Conservation (phyloP, 2,113 vertebrate genomes). For the Riparia riparia region DNA sequence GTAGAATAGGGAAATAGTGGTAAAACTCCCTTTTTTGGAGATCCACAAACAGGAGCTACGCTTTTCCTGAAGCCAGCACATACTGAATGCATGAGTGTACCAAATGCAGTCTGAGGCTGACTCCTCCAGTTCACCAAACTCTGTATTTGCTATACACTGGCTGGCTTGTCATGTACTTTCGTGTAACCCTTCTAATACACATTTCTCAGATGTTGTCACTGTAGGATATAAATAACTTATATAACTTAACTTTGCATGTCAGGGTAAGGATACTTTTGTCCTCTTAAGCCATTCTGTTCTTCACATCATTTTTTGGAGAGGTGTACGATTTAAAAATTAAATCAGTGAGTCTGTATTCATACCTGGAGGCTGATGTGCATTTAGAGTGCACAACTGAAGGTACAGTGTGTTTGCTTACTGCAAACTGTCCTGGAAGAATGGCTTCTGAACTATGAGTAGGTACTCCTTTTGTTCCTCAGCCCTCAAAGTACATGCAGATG, state of each 20-base stretch:
- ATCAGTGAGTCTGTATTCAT: neutral
- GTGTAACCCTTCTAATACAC: neutral
- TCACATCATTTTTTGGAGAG: neutral
- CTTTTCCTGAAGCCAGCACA: neutral
- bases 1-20: neutral
- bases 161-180: neutral
- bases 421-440: neutral
- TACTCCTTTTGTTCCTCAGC: neutral
- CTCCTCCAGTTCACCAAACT: neutral
- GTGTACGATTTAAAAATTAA: neutral
- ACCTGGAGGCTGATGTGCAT: neutral
- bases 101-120: neutral
- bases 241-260: neutral
- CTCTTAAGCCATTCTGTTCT: neutral
- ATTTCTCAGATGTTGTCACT: constrained; percentile 11
- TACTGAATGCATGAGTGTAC: neutral
- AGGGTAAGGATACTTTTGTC: neutral
- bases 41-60: neutral
- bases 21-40: neutral
- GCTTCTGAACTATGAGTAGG: neutral
- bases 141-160: neutral
- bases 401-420: neutral
- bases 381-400: neutral
- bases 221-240: neutral
- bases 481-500: neutral